Conservation (phyloP, 92 coral and sea anemone genomes). For the Scolanthus callimorphus region DNA sequence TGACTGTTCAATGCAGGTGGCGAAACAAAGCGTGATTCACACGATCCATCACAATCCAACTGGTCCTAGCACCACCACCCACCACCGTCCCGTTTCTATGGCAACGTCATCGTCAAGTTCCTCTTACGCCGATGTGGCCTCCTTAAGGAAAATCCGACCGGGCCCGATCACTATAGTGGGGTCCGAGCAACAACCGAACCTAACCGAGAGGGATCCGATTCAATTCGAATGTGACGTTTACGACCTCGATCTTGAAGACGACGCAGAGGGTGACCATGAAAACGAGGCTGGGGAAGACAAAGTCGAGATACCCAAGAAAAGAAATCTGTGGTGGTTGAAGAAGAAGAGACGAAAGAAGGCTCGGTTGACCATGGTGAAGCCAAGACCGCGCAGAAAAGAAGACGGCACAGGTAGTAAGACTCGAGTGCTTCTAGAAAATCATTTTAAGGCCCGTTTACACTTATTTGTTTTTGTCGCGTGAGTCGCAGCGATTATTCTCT, state of each 20-base stretch:
- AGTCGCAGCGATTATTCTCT: no score
- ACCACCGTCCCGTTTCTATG: constrained; percentile 17
- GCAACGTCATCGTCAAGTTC: constrained; percentile 17
- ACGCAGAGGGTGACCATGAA: constrained; percentile 17
- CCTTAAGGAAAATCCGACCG: not conserved
- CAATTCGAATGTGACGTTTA: not conserved
- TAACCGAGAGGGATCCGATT: not conserved
- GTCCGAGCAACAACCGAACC: not conserved
- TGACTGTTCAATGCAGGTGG: constrained; percentile 15
- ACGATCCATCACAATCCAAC: constrained; percentile 26
- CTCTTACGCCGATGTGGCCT: not conserved
- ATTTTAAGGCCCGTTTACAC: no score
- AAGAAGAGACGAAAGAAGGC: constrained; percentile 75
- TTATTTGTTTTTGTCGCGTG: no score
- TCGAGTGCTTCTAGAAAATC: no score
- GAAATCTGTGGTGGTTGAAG: constrained; percentile 80
- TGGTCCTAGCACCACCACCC: not conserved
- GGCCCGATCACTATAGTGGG: not conserved
- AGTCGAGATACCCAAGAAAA: constrained; percentile 50
- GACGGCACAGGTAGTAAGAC: constrained; percentile 66
- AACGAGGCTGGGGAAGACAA: constrained; percentile 29
- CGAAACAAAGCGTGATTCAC: constrained; percentile 28
- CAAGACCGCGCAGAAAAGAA: constrained; percentile 79
- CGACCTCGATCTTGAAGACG: constrained; percentile 22
- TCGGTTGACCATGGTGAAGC: constrained; percentile 77